Evolutionary conservation across 2,113 vertebrate species (phyloP), one percentile per base, ranked within the genome.

Genomic region (Pandion haliaetus): DNA sequence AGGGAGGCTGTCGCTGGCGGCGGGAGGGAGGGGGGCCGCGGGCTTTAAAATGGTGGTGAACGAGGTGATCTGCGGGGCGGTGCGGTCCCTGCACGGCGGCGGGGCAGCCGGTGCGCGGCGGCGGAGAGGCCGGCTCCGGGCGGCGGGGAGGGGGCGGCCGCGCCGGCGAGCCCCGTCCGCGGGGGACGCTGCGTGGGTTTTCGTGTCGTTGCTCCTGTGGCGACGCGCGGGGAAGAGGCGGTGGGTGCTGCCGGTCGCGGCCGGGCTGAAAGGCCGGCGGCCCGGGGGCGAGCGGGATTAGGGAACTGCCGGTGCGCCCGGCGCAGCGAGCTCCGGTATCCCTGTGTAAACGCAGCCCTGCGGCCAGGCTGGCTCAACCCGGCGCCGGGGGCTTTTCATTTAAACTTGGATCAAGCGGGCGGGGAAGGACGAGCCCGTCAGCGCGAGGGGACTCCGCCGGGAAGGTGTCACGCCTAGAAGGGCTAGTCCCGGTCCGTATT

Each of bases 31-130:
- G 40, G 69, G 42, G 88, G 58, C 82, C 38, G n/a, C 2, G 90
- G 86, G 79, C 70, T 83, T 47, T 72, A 92, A 95, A 65, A 95
- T 92, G 96, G 95, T 84, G 93, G 85, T 67, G 76, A 40, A 63
- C 32, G 36, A 92, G 92, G 89, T 73, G 95, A 57, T 84, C n/a
- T 36, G 8, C 63, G 31, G 73, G 29, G 65, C 54, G n/a, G 86
- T 40, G 88, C 77, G 76, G 63, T 70, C 47, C 54, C 28, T 69
- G 42, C 36, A 19, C 50, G 69, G 86, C 66, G 19, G 86, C 50
- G 63, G 80, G 72, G 59, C 82, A 19, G 73, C 23, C 89, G 34
- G 86, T 52, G 86, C 50, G 69, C 34, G n/a, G 65, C 45, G n/a
- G n/a, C n/a, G n/a, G n/a, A n/a, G n/a, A n/a, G n/a, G 45, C 59